A percentile compares a stretch with the other conserved stretches of the same genome.
Conservation (phyloP, 2,113 vertebrate genomes). For the Psittacus erithacus region DNA sequence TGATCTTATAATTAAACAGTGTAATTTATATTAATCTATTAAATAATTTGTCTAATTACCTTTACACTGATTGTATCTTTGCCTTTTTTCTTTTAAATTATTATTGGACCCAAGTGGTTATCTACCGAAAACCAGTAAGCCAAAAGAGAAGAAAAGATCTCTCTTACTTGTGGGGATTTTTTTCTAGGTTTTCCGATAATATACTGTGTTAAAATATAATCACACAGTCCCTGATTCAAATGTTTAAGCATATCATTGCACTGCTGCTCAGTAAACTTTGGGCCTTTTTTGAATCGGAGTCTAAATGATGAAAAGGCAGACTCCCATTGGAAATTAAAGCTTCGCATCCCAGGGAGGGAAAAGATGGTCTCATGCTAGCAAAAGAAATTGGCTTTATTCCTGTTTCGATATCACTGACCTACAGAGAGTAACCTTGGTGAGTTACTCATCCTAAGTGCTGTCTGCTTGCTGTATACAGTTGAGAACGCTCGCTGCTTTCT, state of each 20-base stretch:
- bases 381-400: not conserved
- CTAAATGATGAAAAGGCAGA: not conserved
- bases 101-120: not conserved
- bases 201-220: not conserved
- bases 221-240: not conserved
- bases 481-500: fast-evolving
- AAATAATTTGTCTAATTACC: conserved; percentile 61
- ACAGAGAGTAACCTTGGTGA: not conserved
- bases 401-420: not conserved
- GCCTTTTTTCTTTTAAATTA: conserved; percentile 49
- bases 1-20: conserved; percentile 68
- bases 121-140: conserved; percentile 39
- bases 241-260: not conserved
- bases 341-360: not conserved
- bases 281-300: not conserved
- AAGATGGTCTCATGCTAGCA: not conserved
- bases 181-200: conserved; percentile 9
- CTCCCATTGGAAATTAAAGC: not conserved
- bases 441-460: not conserved
- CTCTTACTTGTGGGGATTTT: not conserved
- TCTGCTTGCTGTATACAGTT: fast-evolving
- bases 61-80: conserved; percentile 39
- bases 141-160: conserved; percentile 15
- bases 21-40: conserved; percentile 68
- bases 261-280: not conserved